These are phyloP conservation scores for Porites evermanni DNA, from an alignment of 92 coral and sea anemone genomes.

Conservation along the genomic window DNA sequence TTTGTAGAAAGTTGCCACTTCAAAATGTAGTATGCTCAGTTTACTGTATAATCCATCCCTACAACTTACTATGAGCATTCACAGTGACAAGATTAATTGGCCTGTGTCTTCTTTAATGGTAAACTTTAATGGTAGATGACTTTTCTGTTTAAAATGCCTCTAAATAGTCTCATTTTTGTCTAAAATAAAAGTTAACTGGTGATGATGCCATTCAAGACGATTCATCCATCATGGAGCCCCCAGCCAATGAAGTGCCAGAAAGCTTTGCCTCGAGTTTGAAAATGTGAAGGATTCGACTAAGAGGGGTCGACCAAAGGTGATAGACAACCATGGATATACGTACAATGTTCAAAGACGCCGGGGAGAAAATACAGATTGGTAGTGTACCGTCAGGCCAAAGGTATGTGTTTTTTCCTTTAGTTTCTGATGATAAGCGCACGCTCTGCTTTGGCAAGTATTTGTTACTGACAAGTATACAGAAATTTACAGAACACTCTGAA, in stretches of 20 bases:
- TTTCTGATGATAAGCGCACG: too few relatives aligned
- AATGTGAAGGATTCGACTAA: slow-evolving; percentile 14
- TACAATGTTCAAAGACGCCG: slow-evolving; percentile 24
- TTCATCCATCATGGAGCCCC: slow-evolving; percentile 22
- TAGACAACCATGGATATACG: slow-evolving; percentile 33
- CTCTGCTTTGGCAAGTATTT: too few relatives aligned
- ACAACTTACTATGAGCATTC: too few relatives aligned
- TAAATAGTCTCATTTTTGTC: slow-evolving; percentile 6
- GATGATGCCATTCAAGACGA: slow-evolving; percentile 18
- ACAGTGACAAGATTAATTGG: too few relatives aligned
- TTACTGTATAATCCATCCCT: neutral
- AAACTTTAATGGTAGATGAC: too few relatives aligned
- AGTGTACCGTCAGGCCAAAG: slow-evolving; percentile 49
- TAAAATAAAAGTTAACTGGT: slow-evolving; percentile 3
- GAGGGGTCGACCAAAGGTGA: slow-evolving; percentile 27
- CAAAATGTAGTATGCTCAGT: neutral
- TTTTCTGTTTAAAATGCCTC: neutral
- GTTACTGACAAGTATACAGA: too few relatives aligned
- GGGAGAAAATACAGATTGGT: slow-evolving; percentile 35
- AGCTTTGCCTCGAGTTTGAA: slow-evolving; percentile 16
- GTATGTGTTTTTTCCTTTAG: slow-evolving; percentile 13
- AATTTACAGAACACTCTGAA: neutral
- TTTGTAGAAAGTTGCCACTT: neutral
- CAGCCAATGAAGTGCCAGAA: slow-evolving; percentile 1
- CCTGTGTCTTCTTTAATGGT: neutral